A percentile compares a stretch with the other conserved stretches of the same genome.
Conservation (phyloP, 2,888 invertebrate species). For the Chrysopilus asiliformis region DNA sequence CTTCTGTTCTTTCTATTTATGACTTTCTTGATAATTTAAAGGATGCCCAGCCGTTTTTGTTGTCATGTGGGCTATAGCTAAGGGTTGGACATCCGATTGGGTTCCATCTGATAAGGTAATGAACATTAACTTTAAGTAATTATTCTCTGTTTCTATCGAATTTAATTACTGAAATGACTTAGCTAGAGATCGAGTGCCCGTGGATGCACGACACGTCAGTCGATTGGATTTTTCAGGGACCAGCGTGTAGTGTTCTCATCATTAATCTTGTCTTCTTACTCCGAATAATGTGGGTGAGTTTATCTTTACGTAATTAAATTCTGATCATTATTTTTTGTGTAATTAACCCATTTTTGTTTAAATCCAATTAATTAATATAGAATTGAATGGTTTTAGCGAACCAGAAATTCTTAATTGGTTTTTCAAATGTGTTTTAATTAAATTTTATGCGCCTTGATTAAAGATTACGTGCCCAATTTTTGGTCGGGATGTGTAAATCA, state of each 20-base stretch:
- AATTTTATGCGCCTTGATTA: too few relatives aligned
- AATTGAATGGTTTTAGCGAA: too few relatives aligned
- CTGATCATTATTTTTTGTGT: too few relatives aligned
- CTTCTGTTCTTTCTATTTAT: too few relatives aligned
- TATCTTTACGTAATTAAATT: too few relatives aligned
- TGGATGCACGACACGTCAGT: slow-evolving; percentile 70
- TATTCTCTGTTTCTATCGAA: background rate
- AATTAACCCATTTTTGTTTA: too few relatives aligned
- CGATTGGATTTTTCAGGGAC: slow-evolving; percentile 81
- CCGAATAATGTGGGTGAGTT: slow-evolving; percentile 77
- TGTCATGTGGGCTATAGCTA: slow-evolving; percentile 31
- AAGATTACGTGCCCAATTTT: too few relatives aligned
- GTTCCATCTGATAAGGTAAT: slow-evolving; percentile 10
- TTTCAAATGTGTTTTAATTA: too few relatives aligned
- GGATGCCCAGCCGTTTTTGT: slow-evolving; percentile 34
- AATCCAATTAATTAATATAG: too few relatives aligned
- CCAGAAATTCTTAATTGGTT: too few relatives aligned
- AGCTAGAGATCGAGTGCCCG: slow-evolving; percentile 48
- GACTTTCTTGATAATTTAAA: slow-evolving; percentile 11
- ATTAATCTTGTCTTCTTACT: slow-evolving; percentile 71
- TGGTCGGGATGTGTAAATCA: too few relatives aligned
- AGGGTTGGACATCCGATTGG: slow-evolving; percentile 27
- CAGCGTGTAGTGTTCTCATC: slow-evolving; percentile 66
- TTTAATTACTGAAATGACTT: slow-evolving; percentile 1
- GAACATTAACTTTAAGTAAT: background rate